Evolutionary conservation across 2,797 vertebrate genomes (phyloP).

Genomic region (Amblyopsis hoosieri): DNA sequence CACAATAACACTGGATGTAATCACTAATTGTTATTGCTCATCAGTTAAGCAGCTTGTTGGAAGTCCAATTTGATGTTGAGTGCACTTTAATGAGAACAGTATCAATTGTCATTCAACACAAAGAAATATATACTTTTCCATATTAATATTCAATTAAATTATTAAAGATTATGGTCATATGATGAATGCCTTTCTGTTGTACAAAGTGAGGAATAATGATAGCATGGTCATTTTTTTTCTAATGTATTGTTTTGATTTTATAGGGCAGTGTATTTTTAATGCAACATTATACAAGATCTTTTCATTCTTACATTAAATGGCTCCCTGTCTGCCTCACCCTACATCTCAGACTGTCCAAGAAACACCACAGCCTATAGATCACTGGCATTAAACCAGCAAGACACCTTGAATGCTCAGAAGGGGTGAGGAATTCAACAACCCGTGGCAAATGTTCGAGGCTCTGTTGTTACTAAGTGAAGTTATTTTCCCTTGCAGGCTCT

Average conservation of each 20-base stretch:
- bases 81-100: background rate
- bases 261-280: too few relatives aligned
- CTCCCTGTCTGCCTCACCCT: too few relatives aligned
- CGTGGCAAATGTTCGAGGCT: background rate
- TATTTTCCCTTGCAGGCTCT: slow-evolving; percentile 32
- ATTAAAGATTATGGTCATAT: background rate
- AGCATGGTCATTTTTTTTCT: background rate
- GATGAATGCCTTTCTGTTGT: background rate
- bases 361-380: background rate
- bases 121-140: background rate
- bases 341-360: too few relatives aligned
- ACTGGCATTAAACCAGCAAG: background rate
- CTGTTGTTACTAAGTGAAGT: slow-evolving; percentile 22
- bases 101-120: background rate
- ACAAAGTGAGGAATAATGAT: background rate
- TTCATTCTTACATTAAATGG: too few relatives aligned
- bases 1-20: background rate
- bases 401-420: slow-evolving; percentile 38
- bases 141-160: background rate
- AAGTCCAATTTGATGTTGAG: background rate
- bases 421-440: slow-evolving; percentile 43
- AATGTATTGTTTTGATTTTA: too few relatives aligned
- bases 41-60: background rate
- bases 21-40: background rate
- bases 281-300: too few relatives aligned